Base-by-base conservation (phyloP, 2,113 vertebrate species). In the Onychostruthus taczanowskii region DNA sequence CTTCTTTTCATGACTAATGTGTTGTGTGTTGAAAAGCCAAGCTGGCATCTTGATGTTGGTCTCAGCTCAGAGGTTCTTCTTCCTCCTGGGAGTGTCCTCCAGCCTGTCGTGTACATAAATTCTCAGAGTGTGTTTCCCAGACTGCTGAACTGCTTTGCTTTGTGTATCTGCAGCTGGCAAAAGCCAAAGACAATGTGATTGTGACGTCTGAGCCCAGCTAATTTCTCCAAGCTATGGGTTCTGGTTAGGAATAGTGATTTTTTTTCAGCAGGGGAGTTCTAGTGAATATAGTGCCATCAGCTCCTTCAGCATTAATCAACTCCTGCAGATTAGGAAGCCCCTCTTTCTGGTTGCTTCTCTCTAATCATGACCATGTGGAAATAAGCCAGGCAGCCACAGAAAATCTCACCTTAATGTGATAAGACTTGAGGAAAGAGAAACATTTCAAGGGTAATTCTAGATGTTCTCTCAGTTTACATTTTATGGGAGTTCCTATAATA, bases 1-100 rank as follows among this genome's bases (percentile, higher is more conserved):
- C 73, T 93, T 78, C 86, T 91, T 94, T 78, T 64, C 86, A 23
- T 96, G 93, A 94, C 53, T 77, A n/a, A 86, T 6, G 11, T 33
- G 46, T 31, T 52, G 52, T n/a, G 2, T 72, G 14, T 79, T 87
- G 69, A 67, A 28, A 67, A 84, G 43, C 76, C 63, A n/a, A 56
- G 61, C 52, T 7, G 39, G 62, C 41, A 35, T 64, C 92, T 67
- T 31, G 59, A 3, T 31, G 50, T 17, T 86, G 66, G 46, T 74
- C 73, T 92, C 55, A 61, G 56, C 91, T 68, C 0, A 0, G 76
- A 64, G 90, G 12, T 62, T 93, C 58, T 61, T 52, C 61, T 66
- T 84, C 46, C 83, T 94, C 86, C 68, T 3, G 4, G 93, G 82
- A 81, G 47, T 81, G 81, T 56, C 41, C 76, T 80, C 41, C 72